Evolutionary conservation across 1,140 invertebrate species (phyloP).

Genomic region (Lucilia sericata): DNA sequence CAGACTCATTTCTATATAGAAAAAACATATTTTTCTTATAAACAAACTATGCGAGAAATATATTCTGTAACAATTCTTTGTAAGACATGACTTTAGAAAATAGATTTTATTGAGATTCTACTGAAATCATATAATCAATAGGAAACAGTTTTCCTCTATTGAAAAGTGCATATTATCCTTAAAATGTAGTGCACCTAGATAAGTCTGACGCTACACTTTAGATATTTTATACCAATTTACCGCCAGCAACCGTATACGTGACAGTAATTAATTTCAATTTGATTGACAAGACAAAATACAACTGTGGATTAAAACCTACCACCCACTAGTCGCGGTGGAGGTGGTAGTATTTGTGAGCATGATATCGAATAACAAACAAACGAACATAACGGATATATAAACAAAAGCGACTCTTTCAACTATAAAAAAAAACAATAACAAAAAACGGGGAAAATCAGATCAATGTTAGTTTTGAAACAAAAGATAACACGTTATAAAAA

Average conservation of each 20-base stretch:
- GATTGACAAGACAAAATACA: background rate
- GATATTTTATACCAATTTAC: background rate
- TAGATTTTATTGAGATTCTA: no score
- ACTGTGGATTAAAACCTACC: background rate
- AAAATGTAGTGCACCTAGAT: no score
- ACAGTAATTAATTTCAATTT: conserved; percentile 17
- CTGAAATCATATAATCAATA: no score
- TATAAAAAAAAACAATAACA: background rate
- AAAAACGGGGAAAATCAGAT: background rate
- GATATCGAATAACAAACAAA: background rate
- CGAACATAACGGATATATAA: background rate
- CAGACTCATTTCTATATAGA: no score
- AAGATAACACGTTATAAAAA: background rate
- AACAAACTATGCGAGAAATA: no score
- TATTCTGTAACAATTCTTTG: no score
- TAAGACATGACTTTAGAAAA: no score
- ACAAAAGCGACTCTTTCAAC: background rate
- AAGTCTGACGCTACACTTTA: no score
- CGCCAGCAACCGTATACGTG: background rate
- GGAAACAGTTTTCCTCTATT: no score
- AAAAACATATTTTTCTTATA: no score
- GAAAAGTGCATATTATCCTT: no score
- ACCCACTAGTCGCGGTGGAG: background rate
- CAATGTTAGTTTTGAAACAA: background rate
- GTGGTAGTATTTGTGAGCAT: background rate